Base-by-base conservation (phyloP, 2,888 invertebrate species). In the Agapetus fuscipes region DNA sequence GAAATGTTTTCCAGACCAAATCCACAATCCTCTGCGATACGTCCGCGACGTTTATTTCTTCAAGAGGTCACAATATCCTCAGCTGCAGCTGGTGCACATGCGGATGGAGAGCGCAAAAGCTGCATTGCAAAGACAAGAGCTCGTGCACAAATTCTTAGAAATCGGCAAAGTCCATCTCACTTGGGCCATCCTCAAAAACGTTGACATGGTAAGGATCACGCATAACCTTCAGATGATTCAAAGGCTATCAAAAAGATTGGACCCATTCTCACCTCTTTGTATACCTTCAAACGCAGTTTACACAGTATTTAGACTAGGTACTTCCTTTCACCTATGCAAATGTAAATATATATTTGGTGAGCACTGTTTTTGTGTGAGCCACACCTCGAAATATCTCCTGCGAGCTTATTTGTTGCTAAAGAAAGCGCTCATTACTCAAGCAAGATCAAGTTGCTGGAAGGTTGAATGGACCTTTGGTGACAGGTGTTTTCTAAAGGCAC, bases 1-100 rank as follows among this genome's bases (percentile, higher is more conserved):
- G n/a, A n/a, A n/a, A n/a, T n/a, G n/a, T n/a, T n/a, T 58, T 58
- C 0, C 60, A 96, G 96, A 86, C 62, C 91, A 95, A 75, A 95
- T 98, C 55, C 90, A 96, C 57, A 95, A 95, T 60, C 84, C 94
- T 0, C 83, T 85, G 49, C 85, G 91, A 41, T 97, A 94, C 61
- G 97, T 98, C 0, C 75, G 98, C 28, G 98, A 99, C 59, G 78
- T 84, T 54, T 93, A 93, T 60, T 91, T 90, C 65, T 93, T 91
- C 68, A 93, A 94, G 56, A 78, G 98, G 10, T 94, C 96, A 0
- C 94, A 96, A 59, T 97, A 98, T 61, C 98, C 99, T 0, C 97
- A 98, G 59, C 69, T 99, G 30, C 89, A 90, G 42, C 66, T 99
- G 43, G 83, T 95, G 3, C 83, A 90, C 53, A 89, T 97, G 89